Evolutionary conservation across 1,140 invertebrate genomes (phyloP), one percentile per base, ranked within the genome.

Genomic region (Limonius californicus): DNA sequence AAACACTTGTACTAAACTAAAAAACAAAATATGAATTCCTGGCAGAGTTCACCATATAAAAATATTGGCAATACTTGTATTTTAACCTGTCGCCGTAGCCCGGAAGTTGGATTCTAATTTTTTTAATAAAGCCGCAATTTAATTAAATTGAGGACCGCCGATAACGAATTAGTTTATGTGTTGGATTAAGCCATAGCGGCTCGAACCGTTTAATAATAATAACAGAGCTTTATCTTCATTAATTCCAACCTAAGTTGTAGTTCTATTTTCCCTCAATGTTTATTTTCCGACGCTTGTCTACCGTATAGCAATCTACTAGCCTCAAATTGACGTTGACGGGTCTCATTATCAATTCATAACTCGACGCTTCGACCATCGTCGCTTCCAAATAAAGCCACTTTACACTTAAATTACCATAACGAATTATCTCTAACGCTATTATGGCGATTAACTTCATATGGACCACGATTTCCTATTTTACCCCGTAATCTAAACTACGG

Each of bases 331-430:
- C n/a, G 35, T 39, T 39, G 35, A 39, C 35, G 35, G 8, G n/a
- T 39, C 35, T 39, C 35, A 39, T 39, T 39, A 14, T 39, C 35
- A 39, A 39, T 39, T 39, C 35, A 39, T 39, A 39, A 39, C 35
- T 39, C 35, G 35, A 39, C 35, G 35, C 35, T 39, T 39, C 35
- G 35, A 39, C 35, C n/a, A 39, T 39, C 35, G n/a, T 14, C 35
- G n/a, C n/a, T 39, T 39, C 35, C n/a, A 39, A 39, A 39, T 39
- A 39, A 39, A 39, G 35, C 35, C 35, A 39, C 35, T 39, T 39
- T 39, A 39, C 35, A 39, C n/a, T 39, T 39, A 39, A 39, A 39
- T 39, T 39, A 39, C 35, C 35, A 39, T 39, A 39, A 39, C n/a
- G 35, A 39, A 39, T 39, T 39, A 39, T 39, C 35, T 39, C 35